Evolutionary conservation across 2,888 invertebrate genomes (phyloP), one percentile per base, ranked within the genome.

Genomic region (Sthenelais limicola): DNA sequence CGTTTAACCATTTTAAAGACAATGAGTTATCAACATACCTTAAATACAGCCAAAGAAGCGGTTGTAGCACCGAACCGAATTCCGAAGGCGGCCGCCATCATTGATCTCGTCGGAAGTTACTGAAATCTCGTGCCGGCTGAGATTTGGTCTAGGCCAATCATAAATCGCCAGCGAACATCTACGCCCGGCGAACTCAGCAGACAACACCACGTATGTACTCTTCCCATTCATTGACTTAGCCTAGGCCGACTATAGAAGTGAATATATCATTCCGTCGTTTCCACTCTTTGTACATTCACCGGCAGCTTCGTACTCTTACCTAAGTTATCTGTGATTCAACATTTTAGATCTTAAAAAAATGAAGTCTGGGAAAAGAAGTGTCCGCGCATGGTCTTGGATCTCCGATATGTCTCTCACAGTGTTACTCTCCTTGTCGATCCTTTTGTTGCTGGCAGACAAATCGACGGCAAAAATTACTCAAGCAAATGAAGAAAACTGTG

Each of bases 141-240:
- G 70, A 70, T 12, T 7, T 38, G 15, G 47, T 54, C 9, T 70
- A 92, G 93, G 1, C 94, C 96, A 38, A 96, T 90, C 71, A 95
- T 87, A 0, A 94, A 94, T 73, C 92, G 91, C 67, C 95, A 95
- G 76, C 89, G 89, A 95, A 95, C 79, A 76, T 80, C 79, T 74
- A 72, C 66, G 73, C 75, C 49, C 12, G 54, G 21, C 47, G n/a
- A 18, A 43, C 7, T 58, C 32, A 74, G 74, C 73, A 77, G 77
- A 74, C 76, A 79, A 79, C 82, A 82, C 80, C 81, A 24, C 24
- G 26, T 72, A 21, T 43, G 32, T 30, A 18, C 48, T 73, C 18
- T 35, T 62, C 21, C 43, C 73, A n/a, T 33, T 32, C 7, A 24
- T 35, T n/a, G 4, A 15, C 24, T 18, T 28, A 15, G 21, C 62